Base-by-base conservation (phyloP, 1,140 invertebrate species). In the Pogonus chalceus region DNA sequence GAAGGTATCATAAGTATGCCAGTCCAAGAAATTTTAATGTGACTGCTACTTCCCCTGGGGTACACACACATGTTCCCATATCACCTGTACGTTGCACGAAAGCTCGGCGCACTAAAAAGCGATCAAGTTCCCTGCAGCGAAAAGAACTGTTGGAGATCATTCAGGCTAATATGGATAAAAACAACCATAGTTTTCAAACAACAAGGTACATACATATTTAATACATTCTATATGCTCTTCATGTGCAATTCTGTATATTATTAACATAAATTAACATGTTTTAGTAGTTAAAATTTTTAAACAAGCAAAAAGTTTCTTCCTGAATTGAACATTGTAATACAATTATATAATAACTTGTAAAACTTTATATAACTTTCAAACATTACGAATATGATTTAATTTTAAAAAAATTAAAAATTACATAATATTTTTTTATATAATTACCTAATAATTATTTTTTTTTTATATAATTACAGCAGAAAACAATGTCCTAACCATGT, bases 161-260 rank as follows among this genome's bases (percentile, higher is more conserved):
- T 62, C 85, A 91, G 70, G 86, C 88, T 53, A 92, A 91, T 68
- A 90, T 92, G 88, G 88, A 91, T 70, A 88, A 90, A 72, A 91
- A 92, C 71, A 88, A 89, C 70, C 74, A 87, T 74, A 84, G 82
- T 80, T 85, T 87, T 79, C 82, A 87, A 76, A 77, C 82, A 68
- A 79, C 80, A 69, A 84, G 84, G 84, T 87, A 71, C 72, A 65
- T 55, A 47, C 52, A 18, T 47, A 24, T 14, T n/a, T 37, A 12
- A 35, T 35, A 22, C 21, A 23, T 48, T 21, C 23, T 3, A n/a
- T n/a, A n/a, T n/a, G n/a, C n/a, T n/a, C n/a, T n/a, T n/a, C n/a
- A n/a, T n/a, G n/a, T n/a, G n/a, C n/a, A n/a, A n/a, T n/a, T n/a
- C n/a, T n/a, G n/a, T n/a, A n/a, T n/a, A n/a, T n/a, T n/a, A n/a